Conservation (phyloP, 2,888 invertebrate species). For the Asteroscopus sphinx region DNA sequence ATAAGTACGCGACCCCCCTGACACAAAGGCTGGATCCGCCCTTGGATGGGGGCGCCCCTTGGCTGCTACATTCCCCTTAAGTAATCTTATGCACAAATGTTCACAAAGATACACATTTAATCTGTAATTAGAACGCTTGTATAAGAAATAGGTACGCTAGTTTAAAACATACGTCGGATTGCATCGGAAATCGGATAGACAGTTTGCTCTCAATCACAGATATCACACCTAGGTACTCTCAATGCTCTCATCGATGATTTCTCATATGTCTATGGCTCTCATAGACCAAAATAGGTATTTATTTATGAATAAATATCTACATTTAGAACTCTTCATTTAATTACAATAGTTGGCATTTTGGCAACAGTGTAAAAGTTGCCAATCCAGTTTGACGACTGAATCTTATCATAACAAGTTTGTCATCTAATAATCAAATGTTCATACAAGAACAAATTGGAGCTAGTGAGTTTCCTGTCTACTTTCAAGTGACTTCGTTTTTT, state of each 20-base stretch:
- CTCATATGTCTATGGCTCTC: too few relatives aligned
- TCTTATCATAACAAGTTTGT: constrained; percentile 16
- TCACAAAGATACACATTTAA: too few relatives aligned
- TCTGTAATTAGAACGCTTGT: too few relatives aligned
- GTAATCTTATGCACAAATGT: too few relatives aligned
- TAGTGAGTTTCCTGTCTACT: background rate
- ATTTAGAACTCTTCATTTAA: background rate
- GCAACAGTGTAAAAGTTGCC: constrained; percentile 11
- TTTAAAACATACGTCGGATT: too few relatives aligned
- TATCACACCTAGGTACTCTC: too few relatives aligned
- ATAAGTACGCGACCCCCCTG: too few relatives aligned
- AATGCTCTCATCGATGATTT: background rate
- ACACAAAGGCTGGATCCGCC: too few relatives aligned
- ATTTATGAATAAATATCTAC: background rate
- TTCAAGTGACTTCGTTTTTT: too few relatives aligned
- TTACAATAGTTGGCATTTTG: background rate
- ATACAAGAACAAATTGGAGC: constrained; percentile 14
- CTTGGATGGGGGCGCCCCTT: too few relatives aligned
- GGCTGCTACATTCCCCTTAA: too few relatives aligned
- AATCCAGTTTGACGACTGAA: constrained; percentile 24
- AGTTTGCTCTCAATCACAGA: background rate
- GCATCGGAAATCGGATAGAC: constrained; percentile 1
- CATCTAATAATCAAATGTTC: constrained; percentile 10
- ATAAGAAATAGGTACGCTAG: too few relatives aligned
- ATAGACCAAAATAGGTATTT: background rate